Evolutionary conservation across 1,140 invertebrate genomes (phyloP).

Genomic region (fruit fly (Drosophila melanogaster)): Release_6_plus_ISO1_MT NT_037436.4:9040501-9041000

Average conservation of each 20-base stretch:
- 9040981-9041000: conserved; percentile 34
- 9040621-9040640: conserved; percentile 72
- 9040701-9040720: conserved; percentile 61
- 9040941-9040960: conserved; percentile 84
- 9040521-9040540: conserved; percentile 16
- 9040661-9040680: conserved; percentile 82
- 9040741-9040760: conserved; percentile 35
- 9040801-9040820: conserved; percentile 78
- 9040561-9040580: background rate
- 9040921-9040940: conserved; percentile 70
- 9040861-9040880: background rate
- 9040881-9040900: conserved; percentile 20
- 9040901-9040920: conserved; percentile 50
- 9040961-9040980: conserved; percentile 57
- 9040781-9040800: conserved; percentile 67
- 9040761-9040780: conserved; percentile 23
- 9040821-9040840: conserved; percentile 49
- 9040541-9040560: conserved; percentile 52
- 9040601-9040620: conserved; percentile 46
- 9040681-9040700: conserved; percentile 74
- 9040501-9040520: conserved; percentile 76
- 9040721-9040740: conserved; percentile 70
- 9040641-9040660: conserved; percentile 82
- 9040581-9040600: conserved; percentile 49
- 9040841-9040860: conserved; percentile 13